A percentile compares a stretch with the other conserved stretches of the same genome.
Evolutionary conservation across 2,797 vertebrate species (phyloP).

Genomic region (Enteromius radiatus): DNA sequence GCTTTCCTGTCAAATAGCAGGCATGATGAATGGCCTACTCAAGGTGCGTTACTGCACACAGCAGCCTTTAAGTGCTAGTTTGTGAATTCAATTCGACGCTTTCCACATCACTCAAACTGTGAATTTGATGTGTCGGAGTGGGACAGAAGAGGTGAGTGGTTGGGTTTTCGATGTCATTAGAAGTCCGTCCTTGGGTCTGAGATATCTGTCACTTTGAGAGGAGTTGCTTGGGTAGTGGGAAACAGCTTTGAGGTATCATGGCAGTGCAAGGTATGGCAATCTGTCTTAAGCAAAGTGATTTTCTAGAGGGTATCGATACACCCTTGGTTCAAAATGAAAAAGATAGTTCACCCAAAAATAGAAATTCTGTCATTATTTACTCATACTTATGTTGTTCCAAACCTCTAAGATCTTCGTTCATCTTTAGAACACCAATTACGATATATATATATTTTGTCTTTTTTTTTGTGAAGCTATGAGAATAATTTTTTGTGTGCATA

Average conservation of each 20-base stretch:
- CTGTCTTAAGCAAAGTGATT: slow-evolving; percentile 68
- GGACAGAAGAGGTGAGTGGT: slow-evolving; percentile 57
- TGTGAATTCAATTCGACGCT: slow-evolving; percentile 39
- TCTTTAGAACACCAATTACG: neutral
- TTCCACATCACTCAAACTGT: slow-evolving; percentile 41
- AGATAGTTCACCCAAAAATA: neutral
- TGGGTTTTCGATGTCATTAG: slow-evolving; percentile 71
- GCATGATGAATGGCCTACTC: slow-evolving; percentile 32
- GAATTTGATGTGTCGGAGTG: slow-evolving; percentile 64
- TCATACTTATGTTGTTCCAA: neutral
- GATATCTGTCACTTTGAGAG: slow-evolving; percentile 74
- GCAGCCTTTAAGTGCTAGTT: slow-evolving; percentile 31
- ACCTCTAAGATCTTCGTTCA: neutral
- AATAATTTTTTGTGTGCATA: neutral
- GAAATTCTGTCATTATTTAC: neutral
- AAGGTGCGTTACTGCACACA: neutral
- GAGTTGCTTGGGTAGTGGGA: slow-evolving; percentile 73
- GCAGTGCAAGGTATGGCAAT: slow-evolving; percentile 74
- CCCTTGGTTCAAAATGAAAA: neutral
- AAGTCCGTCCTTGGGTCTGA: slow-evolving; percentile 73
- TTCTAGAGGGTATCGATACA: slow-evolving; percentile 45
- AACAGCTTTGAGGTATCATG: slow-evolving; percentile 68
- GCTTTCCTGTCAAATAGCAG: slow-evolving; percentile 37
- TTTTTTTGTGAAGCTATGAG: neutral
- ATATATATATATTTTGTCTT: too few species aligned